Conservation (phyloP, 1,140 invertebrate genomes). For the Bicyclus anynana region DNA sequence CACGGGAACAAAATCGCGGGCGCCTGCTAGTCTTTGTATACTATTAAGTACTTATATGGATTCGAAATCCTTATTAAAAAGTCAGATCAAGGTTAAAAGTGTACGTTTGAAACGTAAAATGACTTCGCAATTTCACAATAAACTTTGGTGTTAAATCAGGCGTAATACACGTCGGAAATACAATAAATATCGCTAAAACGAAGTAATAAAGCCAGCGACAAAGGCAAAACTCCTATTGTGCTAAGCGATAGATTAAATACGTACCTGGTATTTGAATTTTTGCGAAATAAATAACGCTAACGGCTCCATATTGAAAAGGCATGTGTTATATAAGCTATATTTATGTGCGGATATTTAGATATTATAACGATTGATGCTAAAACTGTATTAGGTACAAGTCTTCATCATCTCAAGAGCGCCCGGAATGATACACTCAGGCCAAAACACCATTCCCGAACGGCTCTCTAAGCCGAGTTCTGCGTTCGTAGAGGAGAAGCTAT, state of each 20-base stretch:
- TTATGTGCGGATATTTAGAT: not conserved
- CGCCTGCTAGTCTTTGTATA: too few relatives aligned
- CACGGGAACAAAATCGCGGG: too few relatives aligned
- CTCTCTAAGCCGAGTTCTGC: too few relatives aligned
- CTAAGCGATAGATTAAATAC: not conserved
- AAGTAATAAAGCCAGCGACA: not conserved
- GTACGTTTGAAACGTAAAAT: not conserved
- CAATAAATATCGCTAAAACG: not conserved
- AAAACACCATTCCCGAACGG: too few relatives aligned
- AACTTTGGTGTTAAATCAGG: not conserved
- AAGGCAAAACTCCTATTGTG: slow-evolving; percentile 1
- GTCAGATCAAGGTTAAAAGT: not conserved
- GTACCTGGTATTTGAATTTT: not conserved
- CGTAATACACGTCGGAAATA: not conserved
- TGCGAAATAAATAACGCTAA: not conserved
- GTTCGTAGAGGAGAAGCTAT: too few relatives aligned
- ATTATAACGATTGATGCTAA: too few relatives aligned
- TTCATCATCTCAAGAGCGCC: too few relatives aligned
- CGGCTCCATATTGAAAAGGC: not conserved
- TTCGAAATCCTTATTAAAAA: not conserved
- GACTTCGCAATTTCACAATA: slow-evolving; percentile 6
- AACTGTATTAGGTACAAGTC: too few relatives aligned
- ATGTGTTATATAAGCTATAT: not conserved
- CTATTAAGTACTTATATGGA: not conserved
- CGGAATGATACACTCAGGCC: too few relatives aligned